These are phyloP conservation scores for Catharus ustulatus DNA, from an alignment of 2,797 vertebrate genomes.

Conservation along the genomic window DNA sequence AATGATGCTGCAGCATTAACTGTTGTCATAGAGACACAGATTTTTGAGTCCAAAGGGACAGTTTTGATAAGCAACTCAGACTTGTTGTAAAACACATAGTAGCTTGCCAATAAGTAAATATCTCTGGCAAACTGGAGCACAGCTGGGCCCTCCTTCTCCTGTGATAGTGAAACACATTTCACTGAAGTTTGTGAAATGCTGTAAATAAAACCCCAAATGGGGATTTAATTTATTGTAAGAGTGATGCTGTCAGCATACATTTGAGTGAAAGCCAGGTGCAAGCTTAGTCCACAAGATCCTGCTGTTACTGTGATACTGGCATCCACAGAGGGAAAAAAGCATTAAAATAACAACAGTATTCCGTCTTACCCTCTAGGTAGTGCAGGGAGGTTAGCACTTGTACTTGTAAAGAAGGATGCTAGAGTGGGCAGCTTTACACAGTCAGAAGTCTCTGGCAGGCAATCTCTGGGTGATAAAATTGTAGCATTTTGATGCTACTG, in stretches of 20 bases:
- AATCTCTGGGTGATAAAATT: background rate
- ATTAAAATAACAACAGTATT: background rate
- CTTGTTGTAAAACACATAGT: background rate
- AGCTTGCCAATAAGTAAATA: background rate
- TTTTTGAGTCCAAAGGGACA: slow-evolving; percentile 33
- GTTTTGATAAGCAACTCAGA: slow-evolving; percentile 7
- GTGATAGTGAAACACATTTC: background rate
- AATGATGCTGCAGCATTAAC: slow-evolving; percentile 6
- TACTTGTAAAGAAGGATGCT: background rate
- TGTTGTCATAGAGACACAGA: slow-evolving; percentile 50
- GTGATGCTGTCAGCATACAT: background rate
- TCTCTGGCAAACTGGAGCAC: background rate
- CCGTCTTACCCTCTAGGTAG: background rate
- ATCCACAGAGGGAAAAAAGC: background rate
- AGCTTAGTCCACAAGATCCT: background rate
- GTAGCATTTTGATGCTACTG: background rate
- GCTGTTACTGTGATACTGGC: background rate
- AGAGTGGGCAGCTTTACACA: background rate
- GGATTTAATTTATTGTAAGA: background rate
- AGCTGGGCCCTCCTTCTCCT: background rate
- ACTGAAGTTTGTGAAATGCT: background rate
- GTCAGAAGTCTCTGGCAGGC: background rate
- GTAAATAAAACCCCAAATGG: background rate
- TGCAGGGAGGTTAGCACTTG: background rate
- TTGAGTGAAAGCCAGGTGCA: background rate